Evolutionary conservation across 2,888 invertebrate species (phyloP).

Genomic region (Amphimallon solstitiale): DNA sequence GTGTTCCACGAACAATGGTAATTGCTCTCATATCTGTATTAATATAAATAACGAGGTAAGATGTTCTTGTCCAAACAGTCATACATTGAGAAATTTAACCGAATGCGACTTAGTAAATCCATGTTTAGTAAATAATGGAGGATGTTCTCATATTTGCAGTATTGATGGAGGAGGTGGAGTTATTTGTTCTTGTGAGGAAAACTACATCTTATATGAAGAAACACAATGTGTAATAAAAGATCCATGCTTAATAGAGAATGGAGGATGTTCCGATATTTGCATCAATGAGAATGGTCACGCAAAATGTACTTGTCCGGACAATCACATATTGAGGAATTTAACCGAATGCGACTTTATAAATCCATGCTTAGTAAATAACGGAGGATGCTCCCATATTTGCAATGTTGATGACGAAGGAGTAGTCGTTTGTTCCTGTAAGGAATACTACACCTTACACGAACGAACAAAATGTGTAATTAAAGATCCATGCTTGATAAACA

Average conservation of each 20-base stretch:
- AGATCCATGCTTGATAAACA: conserved; percentile 55
- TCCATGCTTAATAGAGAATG: conserved; percentile 60
- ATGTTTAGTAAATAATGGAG: conserved; percentile 69
- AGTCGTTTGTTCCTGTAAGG: conserved; percentile 67
- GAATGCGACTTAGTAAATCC: conserved; percentile 67
- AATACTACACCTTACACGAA: conserved; percentile 61
- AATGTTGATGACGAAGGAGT: conserved; percentile 53
- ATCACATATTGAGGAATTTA: conserved; percentile 59
- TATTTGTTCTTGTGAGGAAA: conserved; percentile 67
- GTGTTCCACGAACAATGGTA: conserved; percentile 63
- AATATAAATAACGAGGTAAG: conserved; percentile 57
- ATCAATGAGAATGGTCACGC: conserved; percentile 57
- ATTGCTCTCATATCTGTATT: conserved; percentile 67
- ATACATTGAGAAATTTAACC: conserved; percentile 57
- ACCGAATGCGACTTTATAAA: conserved; percentile 64
- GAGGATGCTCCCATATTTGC: conserved; percentile 73
- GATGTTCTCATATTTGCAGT: conserved; percentile 71
- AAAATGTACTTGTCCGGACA: conserved; percentile 67
- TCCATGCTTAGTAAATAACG: conserved; percentile 69
- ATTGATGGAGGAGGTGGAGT: conserved; percentile 55
- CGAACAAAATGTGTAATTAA: conserved; percentile 58
- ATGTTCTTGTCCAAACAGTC: conserved; percentile 67
- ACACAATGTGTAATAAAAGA: conserved; percentile 57
- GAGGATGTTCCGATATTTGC: conserved; percentile 68
- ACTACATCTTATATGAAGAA: conserved; percentile 59